Base-by-base conservation (phyloP, 2,888 invertebrate species). In the Argyresthia albistria region DNA sequence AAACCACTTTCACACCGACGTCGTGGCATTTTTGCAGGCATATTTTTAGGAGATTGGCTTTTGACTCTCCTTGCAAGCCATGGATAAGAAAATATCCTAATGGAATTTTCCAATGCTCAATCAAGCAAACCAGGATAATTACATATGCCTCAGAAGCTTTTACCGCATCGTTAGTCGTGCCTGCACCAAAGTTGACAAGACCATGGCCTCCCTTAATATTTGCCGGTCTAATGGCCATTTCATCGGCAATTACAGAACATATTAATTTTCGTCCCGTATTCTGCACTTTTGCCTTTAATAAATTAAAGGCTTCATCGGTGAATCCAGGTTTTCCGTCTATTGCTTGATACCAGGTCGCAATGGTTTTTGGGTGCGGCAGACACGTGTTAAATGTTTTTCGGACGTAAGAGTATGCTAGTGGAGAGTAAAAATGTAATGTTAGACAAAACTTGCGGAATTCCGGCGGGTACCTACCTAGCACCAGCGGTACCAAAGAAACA, bases 291-390 rank as follows among this genome's bases (percentile, higher is more conserved):
- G 35, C 16, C 50, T 59, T 56, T 49, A 67, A 56, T n/a, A 56
- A 35, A 3, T 51, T n/a, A 52, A 67, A 61, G 11, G 61, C 56
- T 58, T 63, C 61, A 12, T 54, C 52, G 11, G 61, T 61, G 47
- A 70, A 64, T 0, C 69, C 67, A 11, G 66, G 65, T 16, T 59
- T 55, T 0, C 60, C 64, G 57, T 66, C 54, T 8, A 66, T 54
- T 36, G 48, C 53, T 6, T 46, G 39, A 52, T 64, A 64, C 68
- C 66, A 70, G 39, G 57, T 63, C 35, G 46, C 50, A 14, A 66
- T 52, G 7, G 66, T 67, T 45, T 56, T 60, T 7, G 61, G 56
- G 55, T 67, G 65, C 35, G 67, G 66, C 8, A 67, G 54, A 47
- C 60, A 45, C 8, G 45, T 46, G 16, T 46, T 35, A 11, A 49